Evolutionary conservation across 2,888 invertebrate genomes (phyloP).

Genomic region (Dasypogon diadema): DNA sequence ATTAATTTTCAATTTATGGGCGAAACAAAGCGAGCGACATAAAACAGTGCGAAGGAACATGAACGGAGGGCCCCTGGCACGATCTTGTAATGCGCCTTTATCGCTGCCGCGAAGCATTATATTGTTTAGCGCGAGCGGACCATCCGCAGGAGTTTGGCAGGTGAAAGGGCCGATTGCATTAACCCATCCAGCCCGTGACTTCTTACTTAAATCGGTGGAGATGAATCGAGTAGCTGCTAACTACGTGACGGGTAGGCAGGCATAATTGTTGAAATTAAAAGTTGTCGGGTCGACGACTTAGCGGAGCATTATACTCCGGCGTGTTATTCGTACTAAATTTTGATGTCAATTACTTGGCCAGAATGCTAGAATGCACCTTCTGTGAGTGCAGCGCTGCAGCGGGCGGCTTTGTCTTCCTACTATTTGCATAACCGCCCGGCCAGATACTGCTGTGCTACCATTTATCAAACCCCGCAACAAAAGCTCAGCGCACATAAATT

Average conservation of each 20-base stretch:
- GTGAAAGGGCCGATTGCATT: constrained; percentile 28
- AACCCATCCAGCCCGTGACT: background rate
- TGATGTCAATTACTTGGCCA: background rate
- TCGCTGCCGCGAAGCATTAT: background rate
- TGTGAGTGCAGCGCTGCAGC: background rate
- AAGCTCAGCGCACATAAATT: constrained; percentile 50
- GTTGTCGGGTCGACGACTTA: background rate
- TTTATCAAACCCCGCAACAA: constrained; percentile 38
- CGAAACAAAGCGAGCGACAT: too few relatives aligned
- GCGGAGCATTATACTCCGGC: background rate
- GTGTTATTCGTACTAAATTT: background rate
- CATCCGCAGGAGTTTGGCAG: constrained; percentile 1
- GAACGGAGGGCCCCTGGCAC: background rate
- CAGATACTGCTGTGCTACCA: background rate
- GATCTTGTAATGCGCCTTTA: background rate
- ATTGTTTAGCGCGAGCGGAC: constrained; percentile 4
- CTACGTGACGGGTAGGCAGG: background rate
- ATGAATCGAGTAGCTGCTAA: background rate
- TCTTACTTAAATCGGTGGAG: background rate
- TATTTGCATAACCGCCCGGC: constrained; percentile 29
- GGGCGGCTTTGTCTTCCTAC: constrained; percentile 27
- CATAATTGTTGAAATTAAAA: background rate
- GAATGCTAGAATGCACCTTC: background rate
- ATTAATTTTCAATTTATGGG: constrained; percentile 41
- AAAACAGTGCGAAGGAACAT: background rate